Base-by-base conservation (phyloP, 2,797 vertebrate genomes). In the Microcaecilia unicolor region DNA sequence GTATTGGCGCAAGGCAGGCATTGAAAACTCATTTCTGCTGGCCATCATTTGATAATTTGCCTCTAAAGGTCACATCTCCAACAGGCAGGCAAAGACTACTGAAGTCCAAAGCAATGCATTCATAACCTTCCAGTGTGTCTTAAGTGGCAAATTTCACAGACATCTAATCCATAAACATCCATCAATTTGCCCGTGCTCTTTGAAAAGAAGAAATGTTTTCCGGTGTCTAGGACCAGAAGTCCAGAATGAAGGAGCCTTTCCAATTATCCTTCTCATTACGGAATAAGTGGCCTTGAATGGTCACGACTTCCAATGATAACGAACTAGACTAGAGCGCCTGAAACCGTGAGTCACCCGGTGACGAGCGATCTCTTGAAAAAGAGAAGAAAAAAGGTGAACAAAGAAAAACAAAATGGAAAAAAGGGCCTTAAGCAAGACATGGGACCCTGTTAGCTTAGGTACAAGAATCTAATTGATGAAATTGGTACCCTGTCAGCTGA, bases 231-330 rank as follows among this genome's bases (percentile, higher is more conserved):
- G 50, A 28, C 2, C 13, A 48, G 50, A 60, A 8, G 24, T 25
- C 44, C 21, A 41, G 34, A 28, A 58, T 19, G 48, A 52, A 32
- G 35, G 58, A 36, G 33, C 19, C 27, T 27, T 22, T 56, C 52
- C 6, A 23, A 29, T 37, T 51, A 44, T 14, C 34, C 23, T 54
- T 48, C 56, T 60, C 41, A 65, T 56, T 48, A 52, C 38, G n/a
- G 16, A 37, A 25, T 19, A 49, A 64, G 42, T 52, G 34, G 28
- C 10, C 41, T 52, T 35, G 30, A 51, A 51, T 49, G 30, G 36
- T 31, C 20, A 34, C 15, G 15, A 19, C 6, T 17, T 10, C 24
- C 32, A 3, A 7, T 44, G 25, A 7, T 22, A 13, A 15, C 16
- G 12, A 19, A 39, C 32, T 48, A 42, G 48, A n/a, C n/a, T n/a